phyloP scores from a whole-genome alignment of 2,113 vertebrate genomes.

The Galemys pyrenaicus region DNA sequence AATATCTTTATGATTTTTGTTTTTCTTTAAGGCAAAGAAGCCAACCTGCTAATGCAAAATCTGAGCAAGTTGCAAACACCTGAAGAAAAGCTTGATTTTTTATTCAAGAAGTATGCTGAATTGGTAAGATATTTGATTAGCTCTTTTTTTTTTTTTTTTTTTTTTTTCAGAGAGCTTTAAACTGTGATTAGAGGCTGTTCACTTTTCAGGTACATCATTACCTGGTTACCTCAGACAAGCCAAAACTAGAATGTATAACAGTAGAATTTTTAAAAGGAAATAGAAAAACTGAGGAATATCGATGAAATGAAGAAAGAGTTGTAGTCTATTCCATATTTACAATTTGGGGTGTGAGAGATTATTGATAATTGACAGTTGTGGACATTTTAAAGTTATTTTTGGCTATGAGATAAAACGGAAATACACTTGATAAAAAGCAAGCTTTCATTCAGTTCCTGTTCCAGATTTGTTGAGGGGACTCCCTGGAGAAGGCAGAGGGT shows the following conservation, averaged over 20 bases:
- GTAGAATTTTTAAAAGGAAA: not conserved
- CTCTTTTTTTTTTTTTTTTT: not conserved
- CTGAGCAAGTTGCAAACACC: conserved; percentile 89
- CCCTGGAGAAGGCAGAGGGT: not conserved
- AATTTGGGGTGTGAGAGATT: not conserved
- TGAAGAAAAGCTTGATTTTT: conserved; percentile 91
- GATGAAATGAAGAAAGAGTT: not conserved
- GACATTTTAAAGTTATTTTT: not conserved
- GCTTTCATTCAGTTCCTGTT: not conserved
- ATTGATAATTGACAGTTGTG: not conserved
- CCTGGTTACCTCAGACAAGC: not conserved
- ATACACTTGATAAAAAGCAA: not conserved
- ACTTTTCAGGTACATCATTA: not conserved
- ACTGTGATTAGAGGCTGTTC: not conserved
- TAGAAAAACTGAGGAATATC: not conserved
- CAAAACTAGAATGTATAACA: conserved; percentile 2
- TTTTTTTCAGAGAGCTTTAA: not conserved
- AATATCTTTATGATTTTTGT: conserved; percentile 6
- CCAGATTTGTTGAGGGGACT: not conserved
- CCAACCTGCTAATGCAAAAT: conserved; percentile 89
- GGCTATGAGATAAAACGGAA: not conserved
- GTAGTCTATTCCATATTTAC: not conserved
- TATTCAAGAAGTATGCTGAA: conserved; percentile 92
- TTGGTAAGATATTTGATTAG: conserved; percentile 86
- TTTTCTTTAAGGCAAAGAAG: conserved; percentile 88